These are phyloP conservation scores for Aphelenchoides fujianensis DNA, from an alignment of 1,140 invertebrate species.

Conservation along the genomic window DNA sequence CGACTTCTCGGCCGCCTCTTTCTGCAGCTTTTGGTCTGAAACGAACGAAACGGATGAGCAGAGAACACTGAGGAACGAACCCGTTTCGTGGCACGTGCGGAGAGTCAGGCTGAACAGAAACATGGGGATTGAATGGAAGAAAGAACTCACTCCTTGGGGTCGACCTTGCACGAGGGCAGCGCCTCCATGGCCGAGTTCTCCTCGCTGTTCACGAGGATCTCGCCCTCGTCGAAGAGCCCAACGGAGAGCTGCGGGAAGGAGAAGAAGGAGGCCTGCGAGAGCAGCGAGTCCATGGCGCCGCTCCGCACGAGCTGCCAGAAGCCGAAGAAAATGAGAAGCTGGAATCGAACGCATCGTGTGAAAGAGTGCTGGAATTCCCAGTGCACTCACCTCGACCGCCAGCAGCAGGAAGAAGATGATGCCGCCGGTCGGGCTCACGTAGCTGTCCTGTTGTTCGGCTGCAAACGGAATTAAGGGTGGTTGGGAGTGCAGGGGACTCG, in stretches of 20 bases:
- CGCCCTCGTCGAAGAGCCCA: not conserved
- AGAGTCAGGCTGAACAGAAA: too few species aligned
- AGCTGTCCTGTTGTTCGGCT: too few species aligned
- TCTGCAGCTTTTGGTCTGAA: too few species aligned
- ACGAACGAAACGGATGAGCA: too few species aligned
- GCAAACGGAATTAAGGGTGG: too few species aligned
- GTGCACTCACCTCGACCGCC: not conserved
- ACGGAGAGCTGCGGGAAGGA: not conserved
- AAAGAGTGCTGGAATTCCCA: not conserved
- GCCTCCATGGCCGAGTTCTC: not conserved
- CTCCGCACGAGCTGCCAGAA: conserved; percentile 7
- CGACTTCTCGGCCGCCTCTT: too few species aligned
- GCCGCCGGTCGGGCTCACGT: not conserved
- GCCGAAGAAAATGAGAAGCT: not conserved
- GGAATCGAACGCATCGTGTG: not conserved
- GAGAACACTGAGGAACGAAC: too few species aligned
- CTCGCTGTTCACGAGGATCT: not conserved
- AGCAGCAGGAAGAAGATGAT: not conserved
- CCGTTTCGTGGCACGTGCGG: too few species aligned
- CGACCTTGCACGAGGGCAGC: not conserved
- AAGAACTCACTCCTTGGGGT: conserved; percentile 15
- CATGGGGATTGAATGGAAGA: too few species aligned
- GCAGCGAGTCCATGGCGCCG: not conserved
- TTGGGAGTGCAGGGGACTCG: too few species aligned
- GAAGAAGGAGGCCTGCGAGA: not conserved